phyloP scores from a whole-genome alignment of 2,888 invertebrate genomes.

The Synergus japonicus region DNA sequence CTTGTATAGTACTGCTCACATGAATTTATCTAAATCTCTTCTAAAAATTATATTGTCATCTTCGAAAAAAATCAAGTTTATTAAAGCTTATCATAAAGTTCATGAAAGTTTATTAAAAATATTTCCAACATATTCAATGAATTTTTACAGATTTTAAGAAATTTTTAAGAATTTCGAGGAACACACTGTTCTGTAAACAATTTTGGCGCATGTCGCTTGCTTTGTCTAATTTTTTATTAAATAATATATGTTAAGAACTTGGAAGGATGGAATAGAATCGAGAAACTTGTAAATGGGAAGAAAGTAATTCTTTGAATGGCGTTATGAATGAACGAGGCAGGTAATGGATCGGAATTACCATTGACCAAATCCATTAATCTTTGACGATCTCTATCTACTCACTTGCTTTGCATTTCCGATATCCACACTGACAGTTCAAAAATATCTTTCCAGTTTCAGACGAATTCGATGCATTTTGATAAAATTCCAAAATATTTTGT shows the following conservation, averaged over 20 bases:
- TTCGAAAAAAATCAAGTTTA: too few species aligned
- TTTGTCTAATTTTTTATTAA: not conserved
- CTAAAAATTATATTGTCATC: too few species aligned
- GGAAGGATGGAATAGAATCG: not conserved
- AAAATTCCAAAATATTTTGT: too few species aligned
- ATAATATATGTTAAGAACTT: not conserved
- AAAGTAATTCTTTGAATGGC: not conserved
- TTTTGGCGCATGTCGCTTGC: too few species aligned
- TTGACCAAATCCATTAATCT: slow-evolving; percentile 54
- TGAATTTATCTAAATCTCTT: not conserved
- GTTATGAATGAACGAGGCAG: not conserved
- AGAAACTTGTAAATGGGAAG: not conserved
- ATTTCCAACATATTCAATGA: too few species aligned
- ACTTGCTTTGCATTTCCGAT: slow-evolving; percentile 49
- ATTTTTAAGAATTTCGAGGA: too few species aligned
- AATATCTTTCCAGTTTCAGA: not conserved
- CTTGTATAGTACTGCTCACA: not conserved
- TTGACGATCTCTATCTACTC: slow-evolving; percentile 51
- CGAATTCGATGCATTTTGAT: too few species aligned
- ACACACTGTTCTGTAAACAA: too few species aligned
- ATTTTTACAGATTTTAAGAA: too few species aligned
- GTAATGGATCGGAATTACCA: slow-evolving; percentile 55
- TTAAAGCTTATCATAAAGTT: too few species aligned
- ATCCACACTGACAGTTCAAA: not conserved
- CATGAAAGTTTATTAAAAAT: too few species aligned